A percentile compares a stretch with the other conserved stretches of the same genome.
phyloP scores from a whole-genome alignment of 2,888 invertebrate species.

The Exephanes ischioxanthus region DNA sequence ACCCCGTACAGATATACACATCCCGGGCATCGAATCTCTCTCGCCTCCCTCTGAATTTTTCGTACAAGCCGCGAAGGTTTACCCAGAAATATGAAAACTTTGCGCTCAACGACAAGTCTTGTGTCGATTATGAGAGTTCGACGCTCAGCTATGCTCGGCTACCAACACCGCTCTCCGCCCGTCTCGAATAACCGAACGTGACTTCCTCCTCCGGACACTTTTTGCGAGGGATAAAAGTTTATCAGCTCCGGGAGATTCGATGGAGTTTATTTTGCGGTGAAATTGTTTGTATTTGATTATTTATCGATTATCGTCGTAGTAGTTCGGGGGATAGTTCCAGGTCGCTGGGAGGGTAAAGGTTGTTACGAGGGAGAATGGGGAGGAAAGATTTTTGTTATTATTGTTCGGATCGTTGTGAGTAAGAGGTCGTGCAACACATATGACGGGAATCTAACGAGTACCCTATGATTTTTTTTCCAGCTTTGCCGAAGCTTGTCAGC shows the following conservation, averaged over 20 bases:
- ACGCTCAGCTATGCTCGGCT: conserved; percentile 20
- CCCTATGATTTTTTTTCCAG: too few relatives aligned
- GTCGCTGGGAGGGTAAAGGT: background rate
- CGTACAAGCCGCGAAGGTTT: conserved; percentile 35
- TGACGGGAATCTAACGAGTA: too few relatives aligned
- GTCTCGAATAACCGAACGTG: conserved; percentile 33
- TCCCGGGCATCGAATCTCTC: background rate
- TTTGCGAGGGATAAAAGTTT: conserved; percentile 5
- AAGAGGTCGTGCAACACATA: too few relatives aligned
- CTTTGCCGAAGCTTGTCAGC: background rate
- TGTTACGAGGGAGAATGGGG: background rate
- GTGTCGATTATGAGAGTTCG: conserved; percentile 64
- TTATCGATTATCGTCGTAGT: background rate
- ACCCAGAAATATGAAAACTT: conserved; percentile 67
- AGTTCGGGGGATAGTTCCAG: background rate
- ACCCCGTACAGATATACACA: conserved; percentile 6
- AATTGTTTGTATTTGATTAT: conserved; percentile 3
- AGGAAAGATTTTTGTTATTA: background rate
- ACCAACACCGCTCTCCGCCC: background rate
- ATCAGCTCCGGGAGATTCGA: background rate
- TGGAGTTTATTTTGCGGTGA: background rate
- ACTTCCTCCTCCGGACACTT: background rate
- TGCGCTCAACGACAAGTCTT: conserved; percentile 58
- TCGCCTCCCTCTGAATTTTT: conserved; percentile 45
- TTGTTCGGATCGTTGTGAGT: too few relatives aligned